These are phyloP conservation scores for Platichthys flesus DNA, from an alignment of 2,113 vertebrate species.

Conservation along the genomic window DNA sequence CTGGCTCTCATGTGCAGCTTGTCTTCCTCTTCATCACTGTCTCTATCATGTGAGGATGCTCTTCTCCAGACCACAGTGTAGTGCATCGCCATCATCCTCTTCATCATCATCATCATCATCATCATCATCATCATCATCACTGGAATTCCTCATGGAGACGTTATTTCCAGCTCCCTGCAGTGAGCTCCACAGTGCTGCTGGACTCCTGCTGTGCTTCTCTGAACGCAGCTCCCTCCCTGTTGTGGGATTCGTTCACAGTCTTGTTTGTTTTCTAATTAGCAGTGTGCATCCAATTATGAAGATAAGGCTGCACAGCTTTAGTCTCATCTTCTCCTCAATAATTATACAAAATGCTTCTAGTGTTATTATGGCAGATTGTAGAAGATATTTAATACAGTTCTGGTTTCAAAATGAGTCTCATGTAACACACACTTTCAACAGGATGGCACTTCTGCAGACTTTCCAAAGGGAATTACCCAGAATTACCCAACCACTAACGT, in stretches of 20 bases:
- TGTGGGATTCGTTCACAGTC: conserved; percentile 28
- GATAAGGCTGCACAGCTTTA: neutral
- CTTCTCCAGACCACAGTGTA: neutral
- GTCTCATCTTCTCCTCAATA: neutral
- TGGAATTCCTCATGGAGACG: conserved; percentile 16
- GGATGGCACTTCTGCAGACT: no score
- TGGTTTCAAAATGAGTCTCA: neutral
- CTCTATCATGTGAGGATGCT: neutral
- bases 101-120: neutral
- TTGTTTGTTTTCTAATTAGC: conserved; percentile 28
- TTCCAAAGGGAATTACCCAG: no score
- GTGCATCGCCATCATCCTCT: neutral
- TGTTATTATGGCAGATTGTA: neutral
- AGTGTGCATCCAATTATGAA: conserved; percentile 1
- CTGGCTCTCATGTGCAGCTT: no score
- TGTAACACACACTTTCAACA: no score
- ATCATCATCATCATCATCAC: conserved; percentile 7
- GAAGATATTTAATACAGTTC: neutral
- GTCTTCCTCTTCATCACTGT: neutral
- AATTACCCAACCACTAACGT: no score
- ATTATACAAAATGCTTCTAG: neutral
- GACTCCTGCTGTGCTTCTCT: conserved; percentile 27
- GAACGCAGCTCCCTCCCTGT: conserved; percentile 40
- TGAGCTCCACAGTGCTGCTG: conserved; percentile 24
- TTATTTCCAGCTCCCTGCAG: conserved; percentile 30